Evolutionary conservation across 1,140 invertebrate genomes (phyloP), one percentile per base, ranked within the genome.

Genomic region (Bombus fervidus): DNA sequence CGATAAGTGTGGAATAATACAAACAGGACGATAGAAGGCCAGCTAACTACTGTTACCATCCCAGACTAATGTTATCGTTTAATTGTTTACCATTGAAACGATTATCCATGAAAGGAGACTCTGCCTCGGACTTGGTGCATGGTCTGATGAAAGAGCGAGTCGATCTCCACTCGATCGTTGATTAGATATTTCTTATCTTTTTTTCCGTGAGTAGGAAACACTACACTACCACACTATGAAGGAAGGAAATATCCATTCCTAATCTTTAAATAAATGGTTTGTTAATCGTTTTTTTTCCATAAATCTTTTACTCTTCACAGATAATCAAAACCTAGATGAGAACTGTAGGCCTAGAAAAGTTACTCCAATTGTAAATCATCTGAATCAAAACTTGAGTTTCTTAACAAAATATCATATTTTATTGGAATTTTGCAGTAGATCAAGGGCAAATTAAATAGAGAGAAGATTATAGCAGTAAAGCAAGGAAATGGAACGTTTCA

Each of bases 1-100:
- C 25, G 91, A 90, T 87, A 87, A 87, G 41, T 37, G 22, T 37
- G 62, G 2, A 64, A 69, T 79, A 80, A 80, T 83, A 68, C 37
- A 43, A 84, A 71, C 34, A 59, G n/a, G 13, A 62, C 47, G 73
- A 71, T 37, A 77, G 2, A 25, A 28, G n/a, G 18, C 41, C 25
- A 28, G 12, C 34, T 10, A 28, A 31, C 41, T 66, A 76, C 72
- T 43, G 72, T 75, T 66, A 68, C 31, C 43, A 43, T 57, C 57
- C 37, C 10, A n/a, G 15, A 15, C 8, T 34, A 28, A 9, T 28
- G 73, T 69, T 68, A 83, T 31, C 59, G 41, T 83, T 74, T 53
- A 66, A 68, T 64, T 69, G 43, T 77, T 53, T 47, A n/a, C 9
- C 3, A 43, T n/a, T 74, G 73, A 74, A 43, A 34, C 5, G 22